These are phyloP conservation scores for Xenus cinereus DNA, from an alignment of 2,113 vertebrate species.

Conservation along the genomic window DNA sequence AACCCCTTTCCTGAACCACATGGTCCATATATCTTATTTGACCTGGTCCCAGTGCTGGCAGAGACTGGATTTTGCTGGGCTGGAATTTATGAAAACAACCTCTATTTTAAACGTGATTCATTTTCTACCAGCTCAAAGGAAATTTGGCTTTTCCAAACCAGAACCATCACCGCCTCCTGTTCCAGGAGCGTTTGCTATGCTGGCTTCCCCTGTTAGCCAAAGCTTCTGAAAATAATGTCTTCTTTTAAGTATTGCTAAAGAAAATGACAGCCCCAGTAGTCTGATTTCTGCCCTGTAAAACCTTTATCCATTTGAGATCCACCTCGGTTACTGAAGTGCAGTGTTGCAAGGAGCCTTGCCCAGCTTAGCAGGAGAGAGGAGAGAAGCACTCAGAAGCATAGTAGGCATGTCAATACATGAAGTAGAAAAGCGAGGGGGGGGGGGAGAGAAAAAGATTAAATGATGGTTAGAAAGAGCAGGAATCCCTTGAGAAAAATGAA, in stretches of 20 bases:
- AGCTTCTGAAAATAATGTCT: not conserved
- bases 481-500: not conserved
- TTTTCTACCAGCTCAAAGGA: not conserved
- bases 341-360: not conserved
- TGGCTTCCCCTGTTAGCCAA: not conserved
- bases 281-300: not conserved
- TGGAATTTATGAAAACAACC: not conserved
- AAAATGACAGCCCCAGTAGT: not conserved
- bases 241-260: not conserved
- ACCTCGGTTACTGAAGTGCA: rapidly evolving
- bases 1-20: not conserved
- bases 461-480: not conserved
- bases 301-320: not conserved
- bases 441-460: not conserved
- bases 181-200: not conserved
- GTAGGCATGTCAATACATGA: rapidly evolving
- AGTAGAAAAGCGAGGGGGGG: rapidly evolving
- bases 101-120: not conserved
- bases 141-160: not conserved
- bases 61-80: not conserved
- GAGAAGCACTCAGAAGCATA: not conserved
- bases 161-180: not conserved
- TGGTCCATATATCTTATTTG: rapidly evolving
- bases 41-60: not conserved
- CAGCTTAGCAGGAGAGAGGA: not conserved